Percentiles rank a stretch among this genome's conserved stretches.
Evolutionary conservation across 2,113 vertebrate species (phyloP).

Genomic region (Semicossyphus pulcher): DNA sequence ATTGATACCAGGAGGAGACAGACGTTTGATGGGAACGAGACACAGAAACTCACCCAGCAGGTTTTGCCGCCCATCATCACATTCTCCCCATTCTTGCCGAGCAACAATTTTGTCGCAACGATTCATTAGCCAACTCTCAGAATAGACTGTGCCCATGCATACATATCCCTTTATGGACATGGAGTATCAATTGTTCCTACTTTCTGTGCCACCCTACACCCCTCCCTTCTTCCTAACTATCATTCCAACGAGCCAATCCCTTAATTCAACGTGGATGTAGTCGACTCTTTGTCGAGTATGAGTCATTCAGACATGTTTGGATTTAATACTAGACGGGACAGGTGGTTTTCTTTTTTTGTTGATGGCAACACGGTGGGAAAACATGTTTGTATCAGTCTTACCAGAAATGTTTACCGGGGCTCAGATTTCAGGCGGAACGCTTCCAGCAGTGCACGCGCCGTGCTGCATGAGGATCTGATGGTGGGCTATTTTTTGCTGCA

Average conservation of each 20-base stretch:
- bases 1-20: not conserved
- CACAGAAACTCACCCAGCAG: conserved; percentile 37
- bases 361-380: conserved; percentile 14
- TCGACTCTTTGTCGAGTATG: not conserved
- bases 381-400: conserved; percentile 43
- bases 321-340: not conserved
- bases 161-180: not conserved
- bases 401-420: conserved; percentile 56
- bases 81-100: conserved; percentile 63
- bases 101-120: conserved; percentile 35
- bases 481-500: conserved; percentile 56
- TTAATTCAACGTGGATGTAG: not conserved
- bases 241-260: not conserved
- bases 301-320: not conserved
- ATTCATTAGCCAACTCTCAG: conserved; percentile 27
- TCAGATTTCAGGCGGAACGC: conserved; percentile 50
- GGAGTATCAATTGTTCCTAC: conserved; percentile 9
- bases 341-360: not conserved
- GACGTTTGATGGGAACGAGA: conserved; percentile 7
- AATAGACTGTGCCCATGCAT: conserved; percentile 44
- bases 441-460: conserved; percentile 8
- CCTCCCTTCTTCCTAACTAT: not conserved
- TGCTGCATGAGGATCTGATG: conserved; percentile 3
- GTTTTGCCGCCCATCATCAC: conserved; percentile 41
- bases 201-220: not conserved